Evolutionary conservation across 1,140 invertebrate species (phyloP), one percentile per base, ranked within the genome.

Genomic region (Camponotus floridanus): DNA sequence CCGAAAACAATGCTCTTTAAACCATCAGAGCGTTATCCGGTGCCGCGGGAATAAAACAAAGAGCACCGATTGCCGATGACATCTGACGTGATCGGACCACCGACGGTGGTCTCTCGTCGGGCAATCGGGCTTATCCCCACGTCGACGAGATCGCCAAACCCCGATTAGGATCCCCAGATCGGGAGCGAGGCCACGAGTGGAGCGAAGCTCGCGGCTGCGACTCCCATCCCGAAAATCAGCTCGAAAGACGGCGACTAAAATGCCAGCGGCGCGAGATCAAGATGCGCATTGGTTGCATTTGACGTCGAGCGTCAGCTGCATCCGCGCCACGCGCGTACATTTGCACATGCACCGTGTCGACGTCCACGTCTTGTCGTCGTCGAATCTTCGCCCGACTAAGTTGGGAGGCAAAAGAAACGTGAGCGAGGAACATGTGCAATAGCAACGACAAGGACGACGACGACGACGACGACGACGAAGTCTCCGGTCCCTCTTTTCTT

Each of bases 261-360:
- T 42, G 78, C 36, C 59, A 26, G 61, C 74, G 42, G 81, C 70
- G 65, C 87, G 80, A 93, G 93, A 94, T 93, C 92, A 93, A 94
- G 93, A 89, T 91, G 91, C 90, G 91, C 93, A 93, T 93, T 94
- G 93, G 92, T 93, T 92, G 93, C 92, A 89, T 94, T 94, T 94
- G 93, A 94, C 93, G 89, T 92, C 87, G 90, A 90, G 91, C 92
- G 91, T 93, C 94, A 94, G 93, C 93, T 94, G 93, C 92, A 90
- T 80, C 84, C 90, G 90, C 91, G 90, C 1, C 90, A 89, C 92
- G 88, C 89, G 91, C 92, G 93, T 91, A 87, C 74, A 62, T 73
- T 62, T 48, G 68, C 61, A 87, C 39, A 68, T 68, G 45, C 71
- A 36, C n/a, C 62, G 36, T 36, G 67, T 76, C 68, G 36, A 45